Evolutionary conservation across 2,797 vertebrate species (phyloP).

Genomic region (Myotis planiceps): DNA sequence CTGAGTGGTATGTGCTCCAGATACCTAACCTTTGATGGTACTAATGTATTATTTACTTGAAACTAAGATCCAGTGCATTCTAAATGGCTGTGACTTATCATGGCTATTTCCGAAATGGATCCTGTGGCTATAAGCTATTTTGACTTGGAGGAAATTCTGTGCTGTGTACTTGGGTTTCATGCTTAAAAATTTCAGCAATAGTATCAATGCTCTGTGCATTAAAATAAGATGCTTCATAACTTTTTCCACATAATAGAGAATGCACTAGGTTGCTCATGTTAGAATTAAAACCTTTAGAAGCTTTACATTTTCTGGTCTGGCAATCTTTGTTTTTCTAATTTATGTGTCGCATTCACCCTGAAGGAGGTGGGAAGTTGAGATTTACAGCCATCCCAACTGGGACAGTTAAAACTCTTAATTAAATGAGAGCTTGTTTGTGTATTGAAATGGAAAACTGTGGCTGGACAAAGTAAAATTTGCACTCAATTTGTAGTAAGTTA

Average conservation of each 20-base stretch:
- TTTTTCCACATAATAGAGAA: conserved; percentile 43
- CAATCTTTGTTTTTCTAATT: conserved; percentile 60
- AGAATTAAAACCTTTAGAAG: conserved; percentile 51
- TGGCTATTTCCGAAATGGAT: conserved; percentile 62
- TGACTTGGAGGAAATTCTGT: conserved; percentile 58
- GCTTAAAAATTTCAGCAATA: conserved; percentile 53
- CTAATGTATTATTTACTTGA: conserved; percentile 82
- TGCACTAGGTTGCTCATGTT: conserved; percentile 5
- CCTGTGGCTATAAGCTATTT: conserved; percentile 37
- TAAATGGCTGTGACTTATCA: conserved; percentile 75
- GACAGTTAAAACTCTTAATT: conserved; percentile 56
- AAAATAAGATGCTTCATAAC: conserved; percentile 61
- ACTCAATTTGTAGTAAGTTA: conserved; percentile 21
- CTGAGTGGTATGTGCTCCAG: conserved; percentile 27
- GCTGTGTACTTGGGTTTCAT: conserved; percentile 55
- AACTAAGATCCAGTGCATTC: conserved; percentile 67
- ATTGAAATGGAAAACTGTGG: conserved; percentile 53
- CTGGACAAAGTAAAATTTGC: conserved; percentile 49
- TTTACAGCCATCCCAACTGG: conserved; percentile 61
- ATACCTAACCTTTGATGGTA: conserved; percentile 71
- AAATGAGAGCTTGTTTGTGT: conserved; percentile 66
- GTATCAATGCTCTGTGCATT: conserved; percentile 77
- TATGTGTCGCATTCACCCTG: conserved; percentile 47
- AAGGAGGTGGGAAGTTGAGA: conserved; percentile 57
- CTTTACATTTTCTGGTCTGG: conserved; percentile 66